Conservation (phyloP, 2,888 invertebrate species). For the Hemicrepidius hirtus region DNA sequence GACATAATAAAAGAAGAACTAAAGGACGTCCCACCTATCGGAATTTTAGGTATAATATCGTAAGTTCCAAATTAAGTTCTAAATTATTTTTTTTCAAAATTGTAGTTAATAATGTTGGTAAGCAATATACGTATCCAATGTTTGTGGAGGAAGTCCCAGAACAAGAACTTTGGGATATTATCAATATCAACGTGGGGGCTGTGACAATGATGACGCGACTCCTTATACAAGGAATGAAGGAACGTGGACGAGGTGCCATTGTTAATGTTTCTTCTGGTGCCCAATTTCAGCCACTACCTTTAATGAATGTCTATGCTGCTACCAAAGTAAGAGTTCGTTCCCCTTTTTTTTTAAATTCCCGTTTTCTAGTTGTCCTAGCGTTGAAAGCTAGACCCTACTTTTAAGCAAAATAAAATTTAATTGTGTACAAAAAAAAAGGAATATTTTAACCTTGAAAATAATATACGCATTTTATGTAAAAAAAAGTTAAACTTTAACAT, state of each 20-base stretch:
- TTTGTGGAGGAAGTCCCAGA: slow-evolving; percentile 84
- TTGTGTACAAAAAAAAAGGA: too few relatives aligned
- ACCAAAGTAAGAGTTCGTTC: too few relatives aligned
- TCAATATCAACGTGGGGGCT: slow-evolving; percentile 90
- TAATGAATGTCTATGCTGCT: slow-evolving; percentile 93
- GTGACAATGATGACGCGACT: slow-evolving; percentile 88
- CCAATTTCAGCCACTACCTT: slow-evolving; percentile 88
- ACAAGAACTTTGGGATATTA: slow-evolving; percentile 85
- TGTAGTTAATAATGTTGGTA: slow-evolving; percentile 94
- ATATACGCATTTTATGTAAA: too few relatives aligned
- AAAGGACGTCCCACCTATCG: slow-evolving; percentile 85
- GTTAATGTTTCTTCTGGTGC: slow-evolving; percentile 94
- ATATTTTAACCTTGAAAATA: too few relatives aligned
- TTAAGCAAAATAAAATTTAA: too few relatives aligned
- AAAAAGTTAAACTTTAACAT: too few relatives aligned
- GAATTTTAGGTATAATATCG: slow-evolving; percentile 94
- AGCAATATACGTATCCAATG: slow-evolving; percentile 90
- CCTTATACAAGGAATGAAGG: slow-evolving; percentile 86
- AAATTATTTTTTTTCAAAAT: slow-evolving; percentile 59
- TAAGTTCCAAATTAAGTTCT: too few relatives aligned
- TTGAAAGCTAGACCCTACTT: slow-evolving; percentile 56
- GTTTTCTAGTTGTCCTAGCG: too few relatives aligned
- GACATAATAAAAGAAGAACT: slow-evolving; percentile 82
- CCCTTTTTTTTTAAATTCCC: too few relatives aligned
- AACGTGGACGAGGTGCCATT: slow-evolving; percentile 85